Conservation (phyloP, 2,113 vertebrate species). For the Lophotis ruficrista region DNA sequence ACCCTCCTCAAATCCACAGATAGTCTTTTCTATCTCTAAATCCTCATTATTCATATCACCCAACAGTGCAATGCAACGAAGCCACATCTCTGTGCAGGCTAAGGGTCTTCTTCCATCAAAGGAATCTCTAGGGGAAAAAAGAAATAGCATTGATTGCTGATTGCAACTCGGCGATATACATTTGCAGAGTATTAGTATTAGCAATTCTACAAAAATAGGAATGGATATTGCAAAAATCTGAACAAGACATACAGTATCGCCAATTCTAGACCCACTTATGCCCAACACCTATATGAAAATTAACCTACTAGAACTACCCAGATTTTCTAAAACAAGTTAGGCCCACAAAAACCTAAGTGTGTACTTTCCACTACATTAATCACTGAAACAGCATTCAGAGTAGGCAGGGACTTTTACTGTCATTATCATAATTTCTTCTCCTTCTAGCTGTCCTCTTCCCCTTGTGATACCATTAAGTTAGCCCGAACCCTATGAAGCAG, state of each 20-base stretch:
- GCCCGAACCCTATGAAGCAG: background rate
- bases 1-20: constrained; percentile 11
- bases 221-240: background rate
- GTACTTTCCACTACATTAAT: background rate
- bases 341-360: background rate
- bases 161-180: background rate
- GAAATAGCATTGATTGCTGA: background rate
- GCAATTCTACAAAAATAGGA: background rate
- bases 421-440: background rate
- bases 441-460: background rate
- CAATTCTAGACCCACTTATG: background rate
- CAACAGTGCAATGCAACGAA: background rate
- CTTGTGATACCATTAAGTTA: background rate
- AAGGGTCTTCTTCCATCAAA: constrained; percentile 83
- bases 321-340: background rate
- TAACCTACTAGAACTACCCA: background rate
- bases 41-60: constrained; percentile 17
- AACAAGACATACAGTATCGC: background rate
- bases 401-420: background rate
- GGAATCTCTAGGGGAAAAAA: constrained; percentile 81
- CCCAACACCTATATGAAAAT: background rate
- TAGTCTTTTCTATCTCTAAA: constrained; percentile 51
- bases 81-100: background rate
- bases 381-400: background rate
- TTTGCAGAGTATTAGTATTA: background rate